Conservation (phyloP, 1,140 invertebrate species). For the Apolygus lucorum region DNA sequence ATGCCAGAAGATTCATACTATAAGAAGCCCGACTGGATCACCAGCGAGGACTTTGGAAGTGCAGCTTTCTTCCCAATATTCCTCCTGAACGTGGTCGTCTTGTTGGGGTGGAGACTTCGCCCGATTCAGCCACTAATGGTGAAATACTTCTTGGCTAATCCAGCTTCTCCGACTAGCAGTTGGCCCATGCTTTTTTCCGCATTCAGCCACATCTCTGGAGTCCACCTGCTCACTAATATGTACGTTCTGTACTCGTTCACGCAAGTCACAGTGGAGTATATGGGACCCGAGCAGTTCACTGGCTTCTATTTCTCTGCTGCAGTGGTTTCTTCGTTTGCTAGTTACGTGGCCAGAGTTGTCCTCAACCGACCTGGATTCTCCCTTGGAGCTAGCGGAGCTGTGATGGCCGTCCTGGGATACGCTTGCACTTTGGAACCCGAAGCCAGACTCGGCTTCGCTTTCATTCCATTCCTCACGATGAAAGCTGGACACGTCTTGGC, state of each 20-base stretch:
- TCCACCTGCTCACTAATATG: constrained; percentile 91
- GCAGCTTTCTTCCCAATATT: constrained; percentile 23
- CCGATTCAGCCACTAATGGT: constrained; percentile 63
- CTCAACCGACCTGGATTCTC: constrained; percentile 59
- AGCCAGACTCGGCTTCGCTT: constrained; percentile 74
- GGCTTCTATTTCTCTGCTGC: constrained; percentile 83
- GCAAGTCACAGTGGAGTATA: constrained; percentile 40
- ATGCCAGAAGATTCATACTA: no score
- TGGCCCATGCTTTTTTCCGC: constrained; percentile 84
- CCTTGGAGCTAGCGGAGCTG: constrained; percentile 91
- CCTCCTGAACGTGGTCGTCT: constrained; percentile 1
- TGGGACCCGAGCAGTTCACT: constrained; percentile 88
- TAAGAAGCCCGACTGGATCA: not conserved
- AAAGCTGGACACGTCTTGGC: constrained; percentile 82
- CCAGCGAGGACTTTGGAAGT: not conserved
- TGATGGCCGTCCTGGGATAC: constrained; percentile 80
- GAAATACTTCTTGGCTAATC: constrained; percentile 77
- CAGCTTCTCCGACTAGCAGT: constrained; percentile 59
- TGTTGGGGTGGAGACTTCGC: constrained; percentile 64
- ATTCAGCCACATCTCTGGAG: constrained; percentile 82
- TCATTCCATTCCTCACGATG: constrained; percentile 80
- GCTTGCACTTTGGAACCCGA: constrained; percentile 81
- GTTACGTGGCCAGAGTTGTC: constrained; percentile 68
- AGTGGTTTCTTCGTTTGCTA: constrained; percentile 76
- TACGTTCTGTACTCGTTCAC: constrained; percentile 83